Evolutionary conservation across 2,888 invertebrate species (phyloP), one percentile per base, ranked within the genome.

Genomic region (Patella pellucida): DNA sequence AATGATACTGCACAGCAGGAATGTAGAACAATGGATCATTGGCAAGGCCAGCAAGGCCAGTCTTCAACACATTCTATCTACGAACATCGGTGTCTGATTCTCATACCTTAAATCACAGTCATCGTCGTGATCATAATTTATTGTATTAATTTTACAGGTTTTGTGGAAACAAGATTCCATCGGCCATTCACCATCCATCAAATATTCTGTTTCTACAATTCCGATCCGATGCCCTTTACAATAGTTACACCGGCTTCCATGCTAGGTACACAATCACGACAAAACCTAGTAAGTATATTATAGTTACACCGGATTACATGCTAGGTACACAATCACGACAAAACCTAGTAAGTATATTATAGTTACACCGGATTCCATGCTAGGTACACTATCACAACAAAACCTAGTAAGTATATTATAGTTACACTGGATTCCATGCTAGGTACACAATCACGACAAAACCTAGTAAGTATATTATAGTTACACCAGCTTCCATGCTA

Each of bases 101-200:
- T 1, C 41, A 41, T 41, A 41, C 41, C 41, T 41, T 9, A 5
- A 41, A 41, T 41, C 41, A 9, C 9, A 41, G 41, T 41, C 41
- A 41, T 41, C 41, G 41, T 9, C 7, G 41, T 41, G 41, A 41
- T 41, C 41, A 41, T 41, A 5, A 41, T 41, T 41, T 41, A 7
- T 9, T 41, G 9, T 41, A 41, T 0, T 0, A 69, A 69, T 15
- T 15, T n/a, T 50, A 23, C 69, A 79, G 78, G 54, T 74, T 74
- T n/a, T 79, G 79, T 73, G 79, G 79, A 19, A 67, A 71, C 11
- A 76, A 76, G 2, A 77, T 76, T 7, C 74, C 76, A 1, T 67
- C 54, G 12, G 56, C 67, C 14, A 16, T 79, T 4, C 74, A 72
- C 16, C 74, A 74, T 23, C 19, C 14, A n/a, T 71, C 75, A 69